Evolutionary conservation across 2,113 vertebrate species (phyloP).

Genomic region (Glaucomys volans): DNA sequence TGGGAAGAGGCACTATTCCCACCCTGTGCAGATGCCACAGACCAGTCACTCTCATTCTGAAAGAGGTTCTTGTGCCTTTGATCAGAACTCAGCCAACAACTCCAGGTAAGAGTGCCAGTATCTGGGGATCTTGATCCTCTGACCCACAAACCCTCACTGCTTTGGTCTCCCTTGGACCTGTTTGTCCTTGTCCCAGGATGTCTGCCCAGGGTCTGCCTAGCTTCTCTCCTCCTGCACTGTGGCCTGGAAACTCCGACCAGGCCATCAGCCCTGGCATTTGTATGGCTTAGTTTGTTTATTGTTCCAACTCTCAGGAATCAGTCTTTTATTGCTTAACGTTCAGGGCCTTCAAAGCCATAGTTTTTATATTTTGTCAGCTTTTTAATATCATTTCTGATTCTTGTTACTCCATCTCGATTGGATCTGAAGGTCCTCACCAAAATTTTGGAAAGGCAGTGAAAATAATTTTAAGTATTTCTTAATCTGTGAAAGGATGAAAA

Average conservation of each 20-base stretch:
- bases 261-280: background rate
- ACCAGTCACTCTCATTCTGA: background rate
- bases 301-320: background rate
- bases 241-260: background rate
- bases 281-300: background rate
- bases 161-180: background rate
- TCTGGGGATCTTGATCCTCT: background rate
- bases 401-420: background rate
- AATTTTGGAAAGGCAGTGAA: background rate
- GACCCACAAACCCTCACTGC: background rate
- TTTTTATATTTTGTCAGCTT: background rate
- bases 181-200: background rate
- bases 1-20: background rate
- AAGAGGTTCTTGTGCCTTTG: background rate
- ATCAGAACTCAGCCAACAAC: background rate
- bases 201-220: background rate
- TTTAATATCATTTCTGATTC: slow-evolving; percentile 39
- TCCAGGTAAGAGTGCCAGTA: background rate
- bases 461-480: slow-evolving; percentile 15
- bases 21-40: background rate
- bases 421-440: slow-evolving; percentile 1
- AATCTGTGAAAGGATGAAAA: slow-evolving; percentile 9
- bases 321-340: background rate
- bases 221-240: background rate
- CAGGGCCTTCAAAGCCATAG: background rate